Conservation (phyloP, 92 coral and sea anemone species). For the Plumapathes pennacea region DNA sequence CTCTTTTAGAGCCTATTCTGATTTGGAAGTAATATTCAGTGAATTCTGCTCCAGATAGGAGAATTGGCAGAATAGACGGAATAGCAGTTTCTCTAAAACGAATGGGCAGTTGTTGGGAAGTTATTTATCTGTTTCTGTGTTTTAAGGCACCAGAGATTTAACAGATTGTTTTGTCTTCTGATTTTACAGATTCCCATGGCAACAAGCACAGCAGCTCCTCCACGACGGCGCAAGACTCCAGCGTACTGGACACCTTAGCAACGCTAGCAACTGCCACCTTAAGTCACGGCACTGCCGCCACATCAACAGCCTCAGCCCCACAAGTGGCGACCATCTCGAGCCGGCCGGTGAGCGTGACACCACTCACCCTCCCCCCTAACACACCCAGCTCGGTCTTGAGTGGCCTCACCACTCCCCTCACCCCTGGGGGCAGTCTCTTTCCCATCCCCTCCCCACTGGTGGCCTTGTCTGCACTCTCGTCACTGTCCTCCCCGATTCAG, state of each 20-base stretch:
- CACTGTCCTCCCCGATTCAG: conserved; percentile 87
- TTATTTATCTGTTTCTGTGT: too few relatives aligned
- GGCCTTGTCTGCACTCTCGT: conserved; percentile 90
- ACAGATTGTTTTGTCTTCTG: background rate
- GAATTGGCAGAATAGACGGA: too few relatives aligned
- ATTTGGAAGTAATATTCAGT: too few relatives aligned
- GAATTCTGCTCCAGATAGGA: too few relatives aligned
- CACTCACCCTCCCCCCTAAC: conserved; percentile 86
- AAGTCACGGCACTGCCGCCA: conserved; percentile 79
- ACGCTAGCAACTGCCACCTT: conserved; percentile 96
- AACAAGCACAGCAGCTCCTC: conserved; percentile 20
- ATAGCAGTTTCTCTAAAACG: too few relatives aligned
- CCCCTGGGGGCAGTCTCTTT: conserved; percentile 80
- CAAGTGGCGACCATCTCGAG: conserved; percentile 77
- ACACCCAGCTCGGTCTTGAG: conserved; percentile 59
- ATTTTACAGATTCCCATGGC: too few relatives aligned
- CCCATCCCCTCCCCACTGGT: conserved; percentile 94
- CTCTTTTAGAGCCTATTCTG: too few relatives aligned
- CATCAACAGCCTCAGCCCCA: conserved; percentile 73
- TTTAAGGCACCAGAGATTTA: background rate
- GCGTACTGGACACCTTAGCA: conserved; percentile 92
- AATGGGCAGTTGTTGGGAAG: too few relatives aligned
- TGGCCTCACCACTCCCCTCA: conserved; percentile 84
- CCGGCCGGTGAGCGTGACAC: conserved; percentile 70
- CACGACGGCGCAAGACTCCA: conserved; percentile 87